phyloP scores from a whole-genome alignment of 2,888 invertebrate genomes.

The Nomada ferruginata region DNA sequence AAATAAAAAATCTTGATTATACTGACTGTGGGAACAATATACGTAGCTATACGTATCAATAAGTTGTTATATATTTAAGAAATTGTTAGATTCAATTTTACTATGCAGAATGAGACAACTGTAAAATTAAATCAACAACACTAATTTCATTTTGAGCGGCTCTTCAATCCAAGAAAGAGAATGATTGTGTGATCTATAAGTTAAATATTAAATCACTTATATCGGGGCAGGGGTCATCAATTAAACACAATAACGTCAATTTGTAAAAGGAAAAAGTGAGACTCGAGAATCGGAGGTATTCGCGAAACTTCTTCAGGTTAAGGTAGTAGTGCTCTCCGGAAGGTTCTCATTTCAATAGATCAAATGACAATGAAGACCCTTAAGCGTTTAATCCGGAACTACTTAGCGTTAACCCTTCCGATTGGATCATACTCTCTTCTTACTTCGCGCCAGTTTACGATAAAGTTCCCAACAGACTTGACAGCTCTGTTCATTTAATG shows the following conservation, averaged over 20 bases:
- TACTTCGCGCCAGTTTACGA: slow-evolving; percentile 33
- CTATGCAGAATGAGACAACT: too few relatives aligned
- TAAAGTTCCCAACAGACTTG: slow-evolving; percentile 57
- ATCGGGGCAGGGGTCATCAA: background rate
- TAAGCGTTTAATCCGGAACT: slow-evolving; percentile 73
- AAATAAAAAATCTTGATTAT: too few relatives aligned
- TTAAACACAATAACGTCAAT: slow-evolving; percentile 1
- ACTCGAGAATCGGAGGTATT: background rate
- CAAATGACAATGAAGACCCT: slow-evolving; percentile 68
- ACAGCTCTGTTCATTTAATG: slow-evolving; percentile 74
- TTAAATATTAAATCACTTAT: background rate
- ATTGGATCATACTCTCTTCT: slow-evolving; percentile 38
- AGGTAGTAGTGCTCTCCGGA: slow-evolving; percentile 41
- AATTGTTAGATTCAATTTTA: too few relatives aligned
- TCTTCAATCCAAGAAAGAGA: background rate
- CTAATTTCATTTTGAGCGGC: background rate
- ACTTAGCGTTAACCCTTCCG: slow-evolving; percentile 60
- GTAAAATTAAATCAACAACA: too few relatives aligned
- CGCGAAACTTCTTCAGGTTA: slow-evolving; percentile 11
- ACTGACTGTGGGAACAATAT: too few relatives aligned
- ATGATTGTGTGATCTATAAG: background rate
- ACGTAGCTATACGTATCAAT: too few relatives aligned
- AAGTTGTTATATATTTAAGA: too few relatives aligned
- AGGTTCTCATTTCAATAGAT: slow-evolving; percentile 69
- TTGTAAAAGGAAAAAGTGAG: background rate